Evolutionary conservation across 2,888 invertebrate species (phyloP).

Genomic region (Aphrophora alni): DNA sequence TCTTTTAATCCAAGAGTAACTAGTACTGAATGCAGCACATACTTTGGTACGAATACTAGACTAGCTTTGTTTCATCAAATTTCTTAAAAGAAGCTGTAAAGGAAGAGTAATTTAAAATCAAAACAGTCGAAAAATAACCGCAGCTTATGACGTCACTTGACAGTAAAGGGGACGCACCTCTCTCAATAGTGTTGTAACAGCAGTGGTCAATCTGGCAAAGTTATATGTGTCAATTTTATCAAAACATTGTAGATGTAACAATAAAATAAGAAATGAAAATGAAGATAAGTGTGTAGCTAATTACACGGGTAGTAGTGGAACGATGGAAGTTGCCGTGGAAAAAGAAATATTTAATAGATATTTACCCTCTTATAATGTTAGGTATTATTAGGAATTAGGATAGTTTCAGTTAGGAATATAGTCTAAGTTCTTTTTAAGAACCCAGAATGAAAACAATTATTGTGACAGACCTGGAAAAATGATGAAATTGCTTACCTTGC

Average conservation of each 20-base stretch:
- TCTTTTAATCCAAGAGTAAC: too few relatives aligned
- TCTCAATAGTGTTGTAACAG: slow-evolving; percentile 29
- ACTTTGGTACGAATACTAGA: too few relatives aligned
- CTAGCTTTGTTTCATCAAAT: background rate
- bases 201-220: slow-evolving; percentile 6
- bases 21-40: too few relatives aligned
- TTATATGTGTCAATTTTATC: slow-evolving; percentile 17
- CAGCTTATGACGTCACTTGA: slow-evolving; percentile 27
- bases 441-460: too few relatives aligned
- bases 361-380: background rate
- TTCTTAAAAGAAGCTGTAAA: background rate
- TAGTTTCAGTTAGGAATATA: too few relatives aligned
- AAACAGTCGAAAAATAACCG: background rate
- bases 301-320: background rate
- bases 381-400: too few relatives aligned
- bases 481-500: too few relatives aligned
- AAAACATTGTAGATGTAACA: background rate
- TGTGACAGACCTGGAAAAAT: too few relatives aligned
- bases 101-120: background rate
- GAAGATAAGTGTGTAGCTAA: background rate
- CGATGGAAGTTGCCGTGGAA: background rate
- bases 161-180: slow-evolving; percentile 18
- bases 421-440: too few relatives aligned
- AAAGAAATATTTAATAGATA: background rate
- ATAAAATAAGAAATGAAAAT: background rate